These are phyloP conservation scores for Spinus olivaceus DNA, from an alignment of 2,797 vertebrate species.

Conservation along the genomic window DNA sequence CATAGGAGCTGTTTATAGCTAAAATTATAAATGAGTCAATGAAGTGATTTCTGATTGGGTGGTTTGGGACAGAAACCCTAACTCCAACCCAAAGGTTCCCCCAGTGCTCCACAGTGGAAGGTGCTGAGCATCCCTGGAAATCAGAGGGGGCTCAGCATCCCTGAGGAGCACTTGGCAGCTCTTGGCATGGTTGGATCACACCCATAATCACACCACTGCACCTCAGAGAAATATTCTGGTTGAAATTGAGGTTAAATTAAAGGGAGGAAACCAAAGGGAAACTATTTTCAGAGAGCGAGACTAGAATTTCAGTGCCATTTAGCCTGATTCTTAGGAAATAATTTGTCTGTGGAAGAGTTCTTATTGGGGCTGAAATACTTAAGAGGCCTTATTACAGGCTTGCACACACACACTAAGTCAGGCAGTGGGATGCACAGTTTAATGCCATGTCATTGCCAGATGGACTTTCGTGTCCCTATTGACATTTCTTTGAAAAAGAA, in stretches of 20 bases:
- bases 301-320: constrained; percentile 16
- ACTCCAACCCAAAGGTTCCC: not conserved
- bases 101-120: not conserved
- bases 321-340: constrained; percentile 27
- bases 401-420: not conserved
- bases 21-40: constrained; percentile 14
- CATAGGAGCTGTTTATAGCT: not conserved
- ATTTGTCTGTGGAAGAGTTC: not conserved
- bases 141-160: not conserved
- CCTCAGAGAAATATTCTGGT: constrained; percentile 18
- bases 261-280: constrained; percentile 47
- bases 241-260: constrained; percentile 54
- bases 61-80: not conserved
- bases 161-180: not conserved
- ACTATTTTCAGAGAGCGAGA: constrained; percentile 11
- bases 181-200: rapidly evolving
- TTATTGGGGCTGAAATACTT: not conserved
- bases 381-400: not conserved
- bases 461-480: not conserved
- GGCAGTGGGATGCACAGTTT: not conserved
- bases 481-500: not conserved
- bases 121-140: not conserved
- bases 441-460: not conserved
- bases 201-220: not conserved
- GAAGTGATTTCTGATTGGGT: constrained; percentile 5